Evolutionary conservation across 92 coral and sea anemone genomes (phyloP).

Genomic region (Blastomussa wellsi): DNA sequence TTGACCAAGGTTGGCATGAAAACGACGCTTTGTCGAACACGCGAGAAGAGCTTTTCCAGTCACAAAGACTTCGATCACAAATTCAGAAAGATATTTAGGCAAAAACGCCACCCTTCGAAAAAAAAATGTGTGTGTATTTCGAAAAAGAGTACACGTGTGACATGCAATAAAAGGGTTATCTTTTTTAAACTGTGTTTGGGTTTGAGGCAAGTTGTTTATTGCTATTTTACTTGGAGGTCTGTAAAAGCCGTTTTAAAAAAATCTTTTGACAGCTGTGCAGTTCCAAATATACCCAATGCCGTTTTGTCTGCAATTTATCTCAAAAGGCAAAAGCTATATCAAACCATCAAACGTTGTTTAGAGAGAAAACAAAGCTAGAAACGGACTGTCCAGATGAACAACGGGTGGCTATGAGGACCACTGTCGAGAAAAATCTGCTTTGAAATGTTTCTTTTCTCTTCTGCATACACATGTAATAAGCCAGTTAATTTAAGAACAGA

Average conservation of each 20-base stretch:
- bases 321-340: conserved; percentile 12
- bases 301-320: conserved; percentile 11
- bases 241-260: background rate
- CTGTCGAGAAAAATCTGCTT: background rate
- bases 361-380: conserved; percentile 20
- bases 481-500: background rate
- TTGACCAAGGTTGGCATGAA: too few relatives aligned
- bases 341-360: conserved; percentile 21
- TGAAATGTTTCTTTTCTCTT: background rate
- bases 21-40: background rate
- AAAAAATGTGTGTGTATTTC: background rate
- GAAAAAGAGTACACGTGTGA: background rate
- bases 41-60: background rate
- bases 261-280: background rate
- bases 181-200: background rate
- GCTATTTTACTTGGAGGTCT: background rate
- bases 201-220: background rate
- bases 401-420: background rate
- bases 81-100: background rate
- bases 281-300: conserved; percentile 3
- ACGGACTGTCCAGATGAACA: background rate
- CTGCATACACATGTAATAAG: background rate
- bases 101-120: background rate
- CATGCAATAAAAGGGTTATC: background rate
- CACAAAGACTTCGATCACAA: background rate